Evolutionary conservation across 2,888 invertebrate species (phyloP).

Genomic region (Corbicula japonica): DNA sequence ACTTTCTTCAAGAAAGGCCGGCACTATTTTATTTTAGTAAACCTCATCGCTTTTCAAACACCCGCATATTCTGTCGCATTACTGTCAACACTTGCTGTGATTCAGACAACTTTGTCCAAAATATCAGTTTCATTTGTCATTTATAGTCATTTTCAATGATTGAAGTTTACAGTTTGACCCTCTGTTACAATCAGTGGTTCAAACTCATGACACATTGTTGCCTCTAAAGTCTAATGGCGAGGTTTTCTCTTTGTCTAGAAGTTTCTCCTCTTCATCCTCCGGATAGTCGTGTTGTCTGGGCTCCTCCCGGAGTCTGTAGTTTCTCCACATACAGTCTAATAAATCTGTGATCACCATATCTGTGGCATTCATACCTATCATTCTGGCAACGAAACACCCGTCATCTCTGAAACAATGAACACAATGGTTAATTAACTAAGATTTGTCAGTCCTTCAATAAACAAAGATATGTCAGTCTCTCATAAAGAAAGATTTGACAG

Average conservation of each 20-base stretch:
- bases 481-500: too few relatives aligned
- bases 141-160: too few relatives aligned
- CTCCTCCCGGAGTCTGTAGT: slow-evolving; percentile 58
- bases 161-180: too few relatives aligned
- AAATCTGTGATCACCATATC: slow-evolving; percentile 79
- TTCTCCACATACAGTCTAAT: slow-evolving; percentile 74
- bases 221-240: slow-evolving; percentile 60
- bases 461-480: too few relatives aligned
- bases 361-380: slow-evolving; percentile 80
- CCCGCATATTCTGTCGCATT: too few relatives aligned
- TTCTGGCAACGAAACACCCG: slow-evolving; percentile 79
- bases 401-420: slow-evolving; percentile 71
- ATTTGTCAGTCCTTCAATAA: neutral
- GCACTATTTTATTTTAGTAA: too few relatives aligned
- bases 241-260: slow-evolving; percentile 59
- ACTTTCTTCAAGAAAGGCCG: too few relatives aligned
- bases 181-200: too few relatives aligned
- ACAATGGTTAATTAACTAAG: neutral
- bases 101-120: too few relatives aligned
- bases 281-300: slow-evolving; percentile 61
- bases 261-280: slow-evolving; percentile 58
- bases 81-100: too few relatives aligned
- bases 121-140: too few relatives aligned
- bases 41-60: too few relatives aligned
- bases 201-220: slow-evolving; percentile 47